Conservation (phyloP, 2,113 vertebrate genomes). For the Hippocampus guttulatus region DNA sequence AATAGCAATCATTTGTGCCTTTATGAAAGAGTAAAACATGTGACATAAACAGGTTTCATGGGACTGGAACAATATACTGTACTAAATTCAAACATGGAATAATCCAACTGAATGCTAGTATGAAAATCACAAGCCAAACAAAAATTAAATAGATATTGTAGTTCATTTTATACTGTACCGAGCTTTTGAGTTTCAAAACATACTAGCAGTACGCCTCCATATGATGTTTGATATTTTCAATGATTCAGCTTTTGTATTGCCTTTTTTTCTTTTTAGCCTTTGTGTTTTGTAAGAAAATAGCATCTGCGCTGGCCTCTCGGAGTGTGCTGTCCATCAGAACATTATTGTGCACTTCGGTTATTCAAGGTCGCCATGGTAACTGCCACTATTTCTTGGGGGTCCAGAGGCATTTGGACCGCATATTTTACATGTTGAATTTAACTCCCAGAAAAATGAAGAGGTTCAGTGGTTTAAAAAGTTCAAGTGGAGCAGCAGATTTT, state of each 20-base stretch:
- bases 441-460: conserved; percentile 50
- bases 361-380: conserved; percentile 70
- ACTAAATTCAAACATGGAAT: too few relatives aligned
- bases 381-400: conserved; percentile 63
- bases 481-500: conserved; percentile 54
- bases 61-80: too few relatives aligned
- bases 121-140: too few relatives aligned
- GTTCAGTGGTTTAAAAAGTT: conserved; percentile 18
- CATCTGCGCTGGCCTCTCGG: conserved; percentile 60
- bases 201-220: not conserved
- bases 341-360: conserved; percentile 73
- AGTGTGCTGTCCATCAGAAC: conserved; percentile 63
- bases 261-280: conserved; percentile 25
- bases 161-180: too few relatives aligned
- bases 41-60: too few relatives aligned
- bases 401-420: conserved; percentile 68
- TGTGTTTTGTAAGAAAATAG: conserved; percentile 63
- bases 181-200: too few relatives aligned
- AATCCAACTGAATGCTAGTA: too few relatives aligned
- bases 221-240: conserved; percentile 28
- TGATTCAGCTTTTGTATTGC: conserved; percentile 25
- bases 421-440: conserved; percentile 72
- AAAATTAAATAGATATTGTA: too few relatives aligned
- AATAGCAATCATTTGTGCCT: too few relatives aligned
- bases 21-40: too few relatives aligned